These are phyloP conservation scores for Cyclophora punctaria DNA, from an alignment of 2,888 invertebrate species.

Conservation along the genomic window DNA sequence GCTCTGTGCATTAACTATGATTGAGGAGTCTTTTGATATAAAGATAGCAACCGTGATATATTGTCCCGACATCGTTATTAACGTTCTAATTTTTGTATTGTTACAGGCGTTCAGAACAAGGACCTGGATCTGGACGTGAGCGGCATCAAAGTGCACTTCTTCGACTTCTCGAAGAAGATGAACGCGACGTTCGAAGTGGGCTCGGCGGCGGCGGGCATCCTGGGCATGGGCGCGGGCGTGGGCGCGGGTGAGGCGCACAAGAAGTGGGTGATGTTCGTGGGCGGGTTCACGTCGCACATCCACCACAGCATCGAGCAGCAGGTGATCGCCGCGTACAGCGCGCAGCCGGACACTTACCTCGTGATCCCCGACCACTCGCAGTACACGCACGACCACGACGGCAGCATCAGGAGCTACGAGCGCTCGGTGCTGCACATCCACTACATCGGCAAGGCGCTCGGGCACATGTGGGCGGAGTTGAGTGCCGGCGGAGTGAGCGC, in stretches of 20 bases:
- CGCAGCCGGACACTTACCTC: slow-evolving; percentile 51
- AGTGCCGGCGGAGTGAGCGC: slow-evolving; percentile 41
- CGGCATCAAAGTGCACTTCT: slow-evolving; percentile 48
- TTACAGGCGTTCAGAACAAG: slow-evolving; percentile 47
- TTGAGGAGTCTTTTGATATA: no score
- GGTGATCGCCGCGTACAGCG: slow-evolving; percentile 47
- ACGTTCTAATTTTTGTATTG: neutral
- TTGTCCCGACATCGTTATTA: no score
- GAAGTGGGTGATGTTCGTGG: slow-evolving; percentile 52
- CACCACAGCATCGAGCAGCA: slow-evolving; percentile 49
- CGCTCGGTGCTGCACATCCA: slow-evolving; percentile 55
- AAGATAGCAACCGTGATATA: neutral
- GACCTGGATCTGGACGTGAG: slow-evolving; percentile 46
- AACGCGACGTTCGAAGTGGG: slow-evolving; percentile 37
- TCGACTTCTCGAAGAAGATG: slow-evolving; percentile 41
- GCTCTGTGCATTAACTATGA: neutral
- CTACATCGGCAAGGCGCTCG: slow-evolving; percentile 56
- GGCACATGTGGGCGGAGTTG: slow-evolving; percentile 39
- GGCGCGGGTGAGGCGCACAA: slow-evolving; percentile 31
- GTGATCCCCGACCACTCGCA: slow-evolving; percentile 62
- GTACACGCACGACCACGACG: slow-evolving; percentile 52
- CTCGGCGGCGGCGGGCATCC: slow-evolving; percentile 46
- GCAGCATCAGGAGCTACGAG: slow-evolving; percentile 52
- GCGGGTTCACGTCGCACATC: slow-evolving; percentile 57
- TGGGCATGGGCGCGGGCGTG: slow-evolving; percentile 29